Evolutionary conservation across 2,888 invertebrate genomes (phyloP).

Genomic region (Caenorhabditis sp.): DNA sequence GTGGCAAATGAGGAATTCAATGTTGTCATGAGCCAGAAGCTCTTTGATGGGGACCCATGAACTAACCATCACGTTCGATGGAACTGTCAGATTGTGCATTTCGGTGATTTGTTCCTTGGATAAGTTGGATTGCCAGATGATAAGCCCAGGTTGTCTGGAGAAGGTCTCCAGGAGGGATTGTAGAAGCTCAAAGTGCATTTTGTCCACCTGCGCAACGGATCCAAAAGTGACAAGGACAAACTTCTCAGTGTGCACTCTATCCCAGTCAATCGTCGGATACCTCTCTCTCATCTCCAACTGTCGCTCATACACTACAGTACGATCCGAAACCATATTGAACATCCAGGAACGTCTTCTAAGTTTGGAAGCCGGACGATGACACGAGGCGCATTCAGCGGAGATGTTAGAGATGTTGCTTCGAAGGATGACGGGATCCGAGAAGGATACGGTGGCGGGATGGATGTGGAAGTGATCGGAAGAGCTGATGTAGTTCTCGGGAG

Average conservation of each 20-base stretch:
- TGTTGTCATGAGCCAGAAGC: conserved; percentile 78
- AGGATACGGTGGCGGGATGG: conserved; percentile 15
- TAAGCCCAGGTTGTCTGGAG: conserved; percentile 36
- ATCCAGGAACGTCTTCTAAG: conserved; percentile 39
- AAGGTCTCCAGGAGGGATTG: conserved; percentile 71
- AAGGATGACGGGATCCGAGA: conserved; percentile 30
- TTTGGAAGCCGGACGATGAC: conserved; percentile 5
- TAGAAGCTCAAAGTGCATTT: conserved; percentile 75
- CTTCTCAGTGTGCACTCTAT: conserved; percentile 65
- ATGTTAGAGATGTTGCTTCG: conserved; percentile 27
- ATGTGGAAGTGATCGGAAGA: conserved; percentile 34
- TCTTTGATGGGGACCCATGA: conserved; percentile 80
- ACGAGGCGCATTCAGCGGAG: conserved; percentile 33
- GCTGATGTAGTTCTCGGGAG: conserved; percentile 59
- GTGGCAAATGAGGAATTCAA: conserved; percentile 78
- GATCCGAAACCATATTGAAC: conserved; percentile 37
- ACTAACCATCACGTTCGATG: conserved; percentile 71
- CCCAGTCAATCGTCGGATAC: conserved; percentile 74
- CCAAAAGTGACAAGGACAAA: conserved; percentile 80
- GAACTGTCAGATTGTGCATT: conserved; percentile 64
- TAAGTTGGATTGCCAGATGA: conserved; percentile 79
- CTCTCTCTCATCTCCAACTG: conserved; percentile 48
- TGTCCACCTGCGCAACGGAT: conserved; percentile 78
- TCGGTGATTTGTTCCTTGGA: conserved; percentile 54
- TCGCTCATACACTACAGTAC: conserved; percentile 7